phyloP scores from a whole-genome alignment of 1,140 invertebrate genomes.

The Octopus bimaculoides region DNA sequence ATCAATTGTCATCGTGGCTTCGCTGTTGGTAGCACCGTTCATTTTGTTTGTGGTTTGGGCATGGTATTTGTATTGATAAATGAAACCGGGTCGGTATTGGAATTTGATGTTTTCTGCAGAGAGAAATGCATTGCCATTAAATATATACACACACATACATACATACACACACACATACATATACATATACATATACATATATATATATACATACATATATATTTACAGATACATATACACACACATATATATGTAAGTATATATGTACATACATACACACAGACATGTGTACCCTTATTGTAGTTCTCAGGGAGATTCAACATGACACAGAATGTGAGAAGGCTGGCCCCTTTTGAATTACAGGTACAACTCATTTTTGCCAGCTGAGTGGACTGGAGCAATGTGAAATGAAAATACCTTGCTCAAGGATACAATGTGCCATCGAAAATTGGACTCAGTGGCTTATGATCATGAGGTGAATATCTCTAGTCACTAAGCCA shows the following conservation, averaged over 20 bases:
- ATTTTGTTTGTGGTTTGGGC: slow-evolving; percentile 64
- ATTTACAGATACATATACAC: background rate
- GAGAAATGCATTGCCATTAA: background rate
- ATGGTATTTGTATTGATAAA: slow-evolving; percentile 67
- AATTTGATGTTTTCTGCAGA: slow-evolving; percentile 54
- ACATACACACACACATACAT: background rate
- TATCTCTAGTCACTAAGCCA: too few relatives aligned
- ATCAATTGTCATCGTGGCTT: slow-evolving; percentile 59
- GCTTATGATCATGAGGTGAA: too few relatives aligned
- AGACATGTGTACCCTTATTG: background rate
- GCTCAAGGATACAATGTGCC: too few relatives aligned
- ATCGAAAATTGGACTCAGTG: too few relatives aligned
- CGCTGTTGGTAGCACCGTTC: slow-evolving; percentile 62
- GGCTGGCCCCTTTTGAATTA: too few relatives aligned
- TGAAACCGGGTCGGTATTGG: slow-evolving; percentile 63
- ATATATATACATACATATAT: background rate
- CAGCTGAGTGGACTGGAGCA: too few relatives aligned
- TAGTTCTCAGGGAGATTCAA: too few relatives aligned
- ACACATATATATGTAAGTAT: background rate
- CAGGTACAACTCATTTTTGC: too few relatives aligned
- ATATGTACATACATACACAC: background rate
- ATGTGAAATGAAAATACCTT: too few relatives aligned
- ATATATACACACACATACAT: background rate
- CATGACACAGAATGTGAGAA: too few relatives aligned
- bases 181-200: background rate